Conservation (phyloP, 2,888 invertebrate genomes). For the Sarcophaga variegata region DNA sequence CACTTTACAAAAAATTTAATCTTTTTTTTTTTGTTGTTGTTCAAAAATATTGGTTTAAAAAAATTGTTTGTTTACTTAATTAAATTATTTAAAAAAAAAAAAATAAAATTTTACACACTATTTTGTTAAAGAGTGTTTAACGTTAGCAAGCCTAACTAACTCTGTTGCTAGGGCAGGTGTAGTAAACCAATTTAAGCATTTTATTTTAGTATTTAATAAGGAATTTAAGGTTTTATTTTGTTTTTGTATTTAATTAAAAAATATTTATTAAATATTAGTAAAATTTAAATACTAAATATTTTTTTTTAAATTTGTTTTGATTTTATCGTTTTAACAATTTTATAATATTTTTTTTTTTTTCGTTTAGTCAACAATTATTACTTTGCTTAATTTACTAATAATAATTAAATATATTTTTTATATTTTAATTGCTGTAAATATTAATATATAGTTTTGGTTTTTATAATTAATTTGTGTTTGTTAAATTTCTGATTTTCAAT, state of each 20-base stretch:
- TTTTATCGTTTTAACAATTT: not conserved
- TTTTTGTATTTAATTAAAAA: not conserved
- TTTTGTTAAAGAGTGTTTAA: too few species aligned
- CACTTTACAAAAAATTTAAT: not conserved
- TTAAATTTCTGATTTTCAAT: conserved; percentile 27
- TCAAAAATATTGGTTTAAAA: too few species aligned
- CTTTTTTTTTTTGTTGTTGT: not conserved
- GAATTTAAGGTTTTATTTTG: too few species aligned
- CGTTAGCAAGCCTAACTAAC: too few species aligned
- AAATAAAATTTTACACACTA: too few species aligned
- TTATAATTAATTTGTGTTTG: conserved; percentile 48
- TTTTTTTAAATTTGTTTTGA: not conserved
- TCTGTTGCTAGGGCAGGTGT: too few species aligned
- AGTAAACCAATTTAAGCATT: too few species aligned
- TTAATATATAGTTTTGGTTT: conserved; percentile 27
- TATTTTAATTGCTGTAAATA: not conserved
- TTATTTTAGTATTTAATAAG: too few species aligned
- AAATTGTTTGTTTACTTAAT: too few species aligned
- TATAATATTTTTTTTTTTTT: not conserved
- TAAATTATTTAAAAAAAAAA: too few species aligned
- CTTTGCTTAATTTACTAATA: not conserved
- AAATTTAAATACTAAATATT: not conserved
- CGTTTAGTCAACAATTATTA: not conserved
- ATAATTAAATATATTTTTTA: conserved; percentile 22
- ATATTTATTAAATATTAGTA: conserved; percentile 6